Evolutionary conservation across 2,888 invertebrate genomes (phyloP), one percentile per base, ranked within the genome.

Genomic region (Conchocele bisecta): DNA sequence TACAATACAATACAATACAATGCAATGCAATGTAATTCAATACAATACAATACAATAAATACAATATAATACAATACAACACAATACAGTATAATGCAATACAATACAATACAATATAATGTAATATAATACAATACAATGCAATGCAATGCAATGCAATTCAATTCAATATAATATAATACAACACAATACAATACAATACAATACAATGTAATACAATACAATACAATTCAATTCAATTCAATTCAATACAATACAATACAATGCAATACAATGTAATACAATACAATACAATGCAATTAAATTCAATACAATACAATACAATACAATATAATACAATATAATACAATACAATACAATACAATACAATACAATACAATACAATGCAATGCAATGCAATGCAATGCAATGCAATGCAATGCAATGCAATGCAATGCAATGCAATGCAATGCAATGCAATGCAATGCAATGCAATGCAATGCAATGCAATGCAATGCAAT

Each of bases 151-250:
- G n/a, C n/a, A n/a, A n/a, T n/a, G n/a, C n/a, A n/a, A n/a, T n/a
- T n/a, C n/a, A n/a, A n/a, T n/a, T 17, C 7, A 44, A 44, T n/a
- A n/a, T n/a, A 44, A 44, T n/a, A n/a, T n/a, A 44, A 44, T 44
- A n/a, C n/a, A 44, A 44, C 9, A 22, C n/a, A 11, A 44, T 44
- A 22, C 44, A 44, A 44, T 44, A 22, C 44, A 44, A 44, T 44
- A 22, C 44, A 44, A 44, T 44, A 22, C n/a, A 44, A 44, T n/a
- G 44, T n/a, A 44, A 44, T n/a, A 22, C n/a, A 44, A 44, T n/a
- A 22, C n/a, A 44, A 44, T n/a, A 22, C n/a, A 44, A 44, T n/a
- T 17, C n/a, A 44, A 44, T n/a, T 17, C 7, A 44, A 44, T 44
- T 17, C 22, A 44, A 44, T 11, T 11, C 22, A n/a, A 44, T n/a